Evolutionary conservation across 2,113 vertebrate genomes (phyloP), one percentile per base, ranked within the genome.

Genomic region (Archocentrus centrarchus): DNA sequence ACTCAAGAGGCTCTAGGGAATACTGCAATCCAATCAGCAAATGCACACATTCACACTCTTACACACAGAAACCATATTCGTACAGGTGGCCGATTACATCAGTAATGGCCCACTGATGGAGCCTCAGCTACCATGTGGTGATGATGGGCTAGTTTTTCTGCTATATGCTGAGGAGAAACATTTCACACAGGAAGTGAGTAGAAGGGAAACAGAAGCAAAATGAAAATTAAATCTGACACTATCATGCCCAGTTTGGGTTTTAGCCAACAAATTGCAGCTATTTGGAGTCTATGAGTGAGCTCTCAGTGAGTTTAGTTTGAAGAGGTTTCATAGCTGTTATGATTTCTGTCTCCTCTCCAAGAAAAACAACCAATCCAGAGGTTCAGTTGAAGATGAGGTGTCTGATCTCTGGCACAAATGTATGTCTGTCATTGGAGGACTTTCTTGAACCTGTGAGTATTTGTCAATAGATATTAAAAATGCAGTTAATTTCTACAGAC

Each of bases 401-500:
- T 27, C 27, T 79, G 58, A 83, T 89, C 68, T 59, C 75, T 35
- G 47, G 27, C 68, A 64, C 57, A 75, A 85, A 81, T 27, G 1
- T 20, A 11, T 35, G 6, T 78, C 63, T 86, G 68, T 79, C 89
- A 64, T 60, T 41, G 66, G 84, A 81, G 41, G 59, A 53, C 57
- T 77, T 83, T 77, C 60, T 81, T 62, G 44, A 87, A 89, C 89
- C 84, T 62, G 79, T 92, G 53, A 78, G 84, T 75, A 79, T 88
- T 88, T 86, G 86, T 88, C 89, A 93, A 59, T 78, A 81, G 82
- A 83, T 86, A 93, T 90, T 83, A 89, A 91, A 90, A 91, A 47
- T 13, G 57, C 62, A 68, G 91, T 88, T 93, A 88, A 91, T 95
- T 93, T 91, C 88, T 84, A 87, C 89, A 66, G 88, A 88, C 68